These are phyloP conservation scores for Exocentrus adspersus DNA, from an alignment of 2,888 invertebrate genomes.

Conservation along the genomic window DNA sequence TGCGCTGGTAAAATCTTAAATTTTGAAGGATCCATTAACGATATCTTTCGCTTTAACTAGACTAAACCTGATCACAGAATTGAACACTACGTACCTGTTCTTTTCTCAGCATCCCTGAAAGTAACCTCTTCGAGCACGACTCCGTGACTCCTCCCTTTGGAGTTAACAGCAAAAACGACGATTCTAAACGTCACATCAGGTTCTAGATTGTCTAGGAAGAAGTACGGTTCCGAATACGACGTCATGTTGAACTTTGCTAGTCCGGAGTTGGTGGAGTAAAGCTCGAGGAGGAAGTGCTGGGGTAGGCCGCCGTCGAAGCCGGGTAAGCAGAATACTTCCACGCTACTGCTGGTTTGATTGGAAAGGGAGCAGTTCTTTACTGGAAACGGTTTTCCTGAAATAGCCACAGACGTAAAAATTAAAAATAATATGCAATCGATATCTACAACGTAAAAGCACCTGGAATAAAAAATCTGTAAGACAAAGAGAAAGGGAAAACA, in stretches of 20 bases:
- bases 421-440: too few relatives aligned
- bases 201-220: conserved; percentile 81
- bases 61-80: too few relatives aligned
- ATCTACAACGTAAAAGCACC: too few relatives aligned
- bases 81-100: conserved; percentile 69
- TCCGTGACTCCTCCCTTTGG: conserved; percentile 81
- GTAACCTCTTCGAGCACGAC: conserved; percentile 80
- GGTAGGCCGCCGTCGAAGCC: conserved; percentile 92
- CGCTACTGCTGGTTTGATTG: conserved; percentile 86
- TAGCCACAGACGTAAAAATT: too few relatives aligned
- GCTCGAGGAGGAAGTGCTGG: conserved; percentile 85
- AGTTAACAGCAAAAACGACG: conserved; percentile 81
- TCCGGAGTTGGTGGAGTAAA: conserved; percentile 67
- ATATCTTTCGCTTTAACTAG: too few relatives aligned
- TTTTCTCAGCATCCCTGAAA: conserved; percentile 82
- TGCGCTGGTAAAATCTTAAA: too few relatives aligned
- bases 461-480: too few relatives aligned
- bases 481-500: too few relatives aligned
- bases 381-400: conserved; percentile 82
- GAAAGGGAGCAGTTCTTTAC: conserved; percentile 86
- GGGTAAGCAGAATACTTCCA: conserved; percentile 79
- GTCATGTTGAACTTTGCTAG: conserved; percentile 71
- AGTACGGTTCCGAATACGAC: conserved; percentile 74
- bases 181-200: conserved; percentile 82
- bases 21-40: too few relatives aligned